Base-by-base conservation (phyloP, 1,140 invertebrate genomes). In the Halyomorpha halys region DNA sequence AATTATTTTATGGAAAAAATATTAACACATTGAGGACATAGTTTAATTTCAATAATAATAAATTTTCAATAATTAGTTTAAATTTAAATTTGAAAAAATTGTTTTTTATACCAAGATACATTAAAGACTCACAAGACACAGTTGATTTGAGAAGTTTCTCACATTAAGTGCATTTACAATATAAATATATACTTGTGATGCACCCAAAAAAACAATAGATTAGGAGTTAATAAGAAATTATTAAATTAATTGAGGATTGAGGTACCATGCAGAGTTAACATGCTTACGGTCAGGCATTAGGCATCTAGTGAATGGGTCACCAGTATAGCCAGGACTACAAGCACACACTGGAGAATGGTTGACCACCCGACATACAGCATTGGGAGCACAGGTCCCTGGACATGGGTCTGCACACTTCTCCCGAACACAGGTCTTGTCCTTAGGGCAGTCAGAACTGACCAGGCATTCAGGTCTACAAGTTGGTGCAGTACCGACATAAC, bases 281-380 rank as follows among this genome's bases (percentile, higher is more conserved):
- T 65, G 64, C 67, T 69, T 68, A 69, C 68, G 62, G 44, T 69
- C 66, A 53, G 65, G 62, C 53, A 64, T 66, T 5, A 69, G 62
- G 70, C 86, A 87, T 69, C 81, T 77, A 54, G 78, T 79, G 69
- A 85, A 85, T 44, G 84, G 84, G 77, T 86, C 82, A 34, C 85
- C 80, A 71, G 79, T 82, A 68, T 78, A 81, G 23, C 80, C 79
- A 18, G 73, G 68, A 67, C 78, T 78, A 69, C 84, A 86, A 45
- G 76, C 79, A 72, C 83, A 85, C 68, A 84, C 80, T 1, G 83
- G 80, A 68, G 80, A 81, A 69, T 84, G 83, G 71, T 84, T 85
- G 60, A 83, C 76, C 15, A 83, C 79, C 73, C 78, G 76, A 70
- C 85, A 87, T 45, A 78, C 70, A 4, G 83, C 76, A 66, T 82